Base-by-base conservation (phyloP, 2,797 vertebrate genomes). In the Scarus forsteni region DNA sequence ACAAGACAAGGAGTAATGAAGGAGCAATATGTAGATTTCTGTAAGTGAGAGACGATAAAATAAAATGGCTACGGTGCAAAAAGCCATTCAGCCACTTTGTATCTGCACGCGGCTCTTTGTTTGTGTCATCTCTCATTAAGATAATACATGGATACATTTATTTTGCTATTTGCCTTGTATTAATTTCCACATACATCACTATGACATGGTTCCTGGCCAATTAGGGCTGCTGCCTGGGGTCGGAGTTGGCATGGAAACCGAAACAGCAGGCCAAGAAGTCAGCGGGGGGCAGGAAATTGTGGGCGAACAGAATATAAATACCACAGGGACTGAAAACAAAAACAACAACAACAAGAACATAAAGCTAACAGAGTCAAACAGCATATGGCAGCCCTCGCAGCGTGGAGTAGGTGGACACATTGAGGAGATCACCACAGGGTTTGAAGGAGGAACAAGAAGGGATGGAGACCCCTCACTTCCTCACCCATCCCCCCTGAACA, bases 191-290 rank as follows among this genome's bases (percentile, higher is more conserved):
- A 70, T 72, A 60, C 73, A 77, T 86, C 78, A 79, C 59, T 7
- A 56, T 38, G 64, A 69, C n/a, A 18, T 12, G 51, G 53, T 58
- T 55, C 64, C 51, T 0, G 18, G 73, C 85, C 87, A 82, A 83
- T 86, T 81, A 84, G 67, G 45, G 50, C 52, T 15, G 60, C 68
- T 61, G 52, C 79, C 67, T 65, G 52, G 71, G 69, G 68, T 51
- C 69, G 53, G 48, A 63, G 71, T 83, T 88, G 88, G 85, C 88
- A 77, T 64, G 36, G 74, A 80, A 85, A 86, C 66, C 54, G 10
- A 49, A 38, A 52, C 34, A 39, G 64, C 66, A 58, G 72, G 81
- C 88, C 87, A 81, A 80, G 42, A 60, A 68, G 73, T 65, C 74
- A 39, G 70, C 5, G 3, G 74, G 79, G 69, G 78, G 61, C 70